Evolutionary conservation across 2,888 invertebrate genomes (phyloP).

Genomic region (Tigriopus californicus): DNA sequence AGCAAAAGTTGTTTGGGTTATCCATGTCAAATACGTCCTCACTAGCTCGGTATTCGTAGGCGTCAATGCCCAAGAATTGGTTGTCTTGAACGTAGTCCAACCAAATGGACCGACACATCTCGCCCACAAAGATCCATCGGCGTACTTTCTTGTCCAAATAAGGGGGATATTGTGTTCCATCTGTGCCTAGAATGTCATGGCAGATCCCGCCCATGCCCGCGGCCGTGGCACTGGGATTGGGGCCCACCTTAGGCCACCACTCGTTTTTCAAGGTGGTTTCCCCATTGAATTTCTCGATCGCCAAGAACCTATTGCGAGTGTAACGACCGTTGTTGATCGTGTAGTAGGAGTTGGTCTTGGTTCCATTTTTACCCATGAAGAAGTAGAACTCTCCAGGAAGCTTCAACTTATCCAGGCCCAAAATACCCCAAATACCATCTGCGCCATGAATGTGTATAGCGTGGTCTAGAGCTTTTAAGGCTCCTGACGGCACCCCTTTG

Average conservation of each 20-base stretch:
- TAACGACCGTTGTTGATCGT: slow-evolving; percentile 8
- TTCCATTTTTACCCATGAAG: slow-evolving; percentile 18
- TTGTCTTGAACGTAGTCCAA: slow-evolving; percentile 16
- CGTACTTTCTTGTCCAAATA: slow-evolving; percentile 22
- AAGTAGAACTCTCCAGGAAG: slow-evolving; percentile 17
- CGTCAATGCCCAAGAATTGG: slow-evolving; percentile 15
- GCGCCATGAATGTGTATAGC: no score
- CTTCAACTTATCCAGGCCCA: no score
- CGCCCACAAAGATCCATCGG: slow-evolving; percentile 24
- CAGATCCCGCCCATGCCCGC: slow-evolving; percentile 17
- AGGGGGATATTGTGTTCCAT: slow-evolving; percentile 25
- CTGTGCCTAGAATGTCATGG: slow-evolving; percentile 21
- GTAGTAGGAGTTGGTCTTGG: background rate
- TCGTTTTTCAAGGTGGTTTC: background rate
- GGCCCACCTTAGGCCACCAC: background rate
- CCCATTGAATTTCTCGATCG: slow-evolving; percentile 1
- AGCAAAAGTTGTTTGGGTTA: slow-evolving; percentile 20
- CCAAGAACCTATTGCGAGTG: slow-evolving; percentile 19
- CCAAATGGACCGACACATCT: slow-evolving; percentile 24
- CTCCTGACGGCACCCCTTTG: no score
- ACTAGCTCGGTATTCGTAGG: background rate
- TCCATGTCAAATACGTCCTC: slow-evolving; percentile 16
- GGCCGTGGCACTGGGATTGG: background rate
- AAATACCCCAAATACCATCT: no score
- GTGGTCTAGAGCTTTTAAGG: no score